A percentile compares a stretch with the other conserved stretches of the same genome.
These are phyloP conservation scores for Apamea epomidion DNA, from an alignment of 2,888 invertebrate species.

Conservation along the genomic window DNA sequence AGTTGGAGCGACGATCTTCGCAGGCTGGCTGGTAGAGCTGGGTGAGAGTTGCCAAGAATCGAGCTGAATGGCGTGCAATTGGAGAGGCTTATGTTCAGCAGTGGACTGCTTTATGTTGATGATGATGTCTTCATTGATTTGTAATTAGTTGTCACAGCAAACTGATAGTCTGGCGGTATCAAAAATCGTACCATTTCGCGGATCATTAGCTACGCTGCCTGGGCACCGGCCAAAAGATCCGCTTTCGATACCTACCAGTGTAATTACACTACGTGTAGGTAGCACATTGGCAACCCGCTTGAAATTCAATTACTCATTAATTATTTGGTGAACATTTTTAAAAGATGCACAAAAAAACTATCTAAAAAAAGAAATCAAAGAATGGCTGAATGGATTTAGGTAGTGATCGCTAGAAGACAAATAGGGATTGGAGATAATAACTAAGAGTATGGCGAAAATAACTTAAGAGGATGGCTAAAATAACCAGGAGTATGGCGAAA, in stretches of 20 bases:
- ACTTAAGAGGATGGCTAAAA: too few species aligned
- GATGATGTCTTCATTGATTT: not conserved
- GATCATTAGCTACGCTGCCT: slow-evolving; percentile 10
- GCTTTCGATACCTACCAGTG: slow-evolving; percentile 7
- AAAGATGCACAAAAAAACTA: not conserved
- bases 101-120: not conserved
- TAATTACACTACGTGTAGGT: not conserved
- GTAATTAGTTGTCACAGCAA: not conserved
- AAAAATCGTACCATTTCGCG: not conserved
- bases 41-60: too few species aligned
- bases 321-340: not conserved
- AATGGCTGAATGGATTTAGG: too few species aligned
- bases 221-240: slow-evolving; percentile 31
- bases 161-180: not conserved
- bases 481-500: too few species aligned
- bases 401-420: too few species aligned
- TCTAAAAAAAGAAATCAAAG: not conserved
- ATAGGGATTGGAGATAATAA: too few species aligned
- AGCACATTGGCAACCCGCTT: slow-evolving; percentile 27
- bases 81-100: too few species aligned
- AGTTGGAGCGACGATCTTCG: too few species aligned
- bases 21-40: too few species aligned
- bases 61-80: too few species aligned
- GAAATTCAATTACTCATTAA: slow-evolving; percentile 10
- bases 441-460: not conserved